Base-by-base conservation (phyloP, 2,797 vertebrate genomes). In the Ctenochaetus hawaiiensis region DNA sequence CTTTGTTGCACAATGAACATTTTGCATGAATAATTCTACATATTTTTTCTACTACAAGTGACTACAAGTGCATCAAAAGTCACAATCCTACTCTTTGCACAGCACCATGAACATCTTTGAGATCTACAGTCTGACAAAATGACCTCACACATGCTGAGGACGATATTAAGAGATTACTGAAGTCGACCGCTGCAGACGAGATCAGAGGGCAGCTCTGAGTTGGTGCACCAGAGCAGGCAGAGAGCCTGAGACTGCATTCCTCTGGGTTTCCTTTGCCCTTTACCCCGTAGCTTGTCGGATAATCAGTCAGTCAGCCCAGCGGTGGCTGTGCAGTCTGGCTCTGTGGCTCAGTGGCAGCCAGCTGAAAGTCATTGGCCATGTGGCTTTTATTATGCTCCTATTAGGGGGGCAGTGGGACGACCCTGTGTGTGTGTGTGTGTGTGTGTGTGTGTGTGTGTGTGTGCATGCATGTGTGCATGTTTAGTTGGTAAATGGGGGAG, bases 341-440 rank as follows among this genome's bases (percentile, higher is more conserved):
- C 37, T 63, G 26, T 69, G 80, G 67, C 60, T 80, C 69, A 26
- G 74, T 5, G 69, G 73, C 73, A 83, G 84, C 86, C 91, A 91
- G 93, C 92, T 94, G 93, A 93, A 91, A 95, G 86, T 92, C 87
- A 85, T 93, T 88, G 87, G 72, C 80, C 94, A 94, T 94, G 92
- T 94, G 95, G 83, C 80, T 93, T 94, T 93, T 93, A 94, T 95
- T 95, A 94, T 72, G 77, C 69, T 90, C 88, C 57, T 79, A 83
- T 94, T 91, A 91, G 26, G 82, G 85, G 77, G 81, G 84, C 66
- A 73, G 75, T 30, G 87, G 89, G 76, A 75, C 34, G 43, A 39
- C 48, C 72, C 39, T 78, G 67, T 17, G 6, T 72, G 79, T 83
- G 82, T 87, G 87, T 79, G 26, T 4, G 26, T 30, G n/a, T n/a